Base-by-base conservation (phyloP, 2,888 invertebrate species). In the Hydroisotoma schaefferi region DNA sequence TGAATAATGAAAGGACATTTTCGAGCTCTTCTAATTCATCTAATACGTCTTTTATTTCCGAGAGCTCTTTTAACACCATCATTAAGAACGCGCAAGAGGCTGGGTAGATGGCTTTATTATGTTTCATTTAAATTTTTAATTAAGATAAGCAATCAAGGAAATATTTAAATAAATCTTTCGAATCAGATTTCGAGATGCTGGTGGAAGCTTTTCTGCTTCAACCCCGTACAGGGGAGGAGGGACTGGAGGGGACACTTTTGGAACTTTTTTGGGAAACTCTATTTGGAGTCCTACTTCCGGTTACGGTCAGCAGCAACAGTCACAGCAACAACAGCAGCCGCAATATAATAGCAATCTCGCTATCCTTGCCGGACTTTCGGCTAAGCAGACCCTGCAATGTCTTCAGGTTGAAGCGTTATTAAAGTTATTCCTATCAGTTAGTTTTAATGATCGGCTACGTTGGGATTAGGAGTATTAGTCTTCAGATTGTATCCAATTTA, bases 1-100 rank as follows among this genome's bases (percentile, higher is more conserved):
- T 58, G 61, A 53, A 28, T 27, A 61, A 65, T 61, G 67, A 65
- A 53, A 54, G 57, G 22, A 61, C 56, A 6, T 62, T 64, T 53
- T 63, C 63, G 8, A 59, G 59, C 51, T 61, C 64, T 25, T 60
- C 67, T 5, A 55, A 61, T 33, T 54, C 55, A 48, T 60, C 60
- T 22, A 57, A 57, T 49, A 53, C 55, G 43, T 61, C 48, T 27
- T 28, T 52, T 52, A 52, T 52, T n/a, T 52, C 52, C 20, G 52
- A 29, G 22, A 22, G 28, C 18, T 52, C 52, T 6, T 37, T 52
- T 23, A 52, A 52, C 25, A 52, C 5, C 22, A 52, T 52, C 37
- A 23, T 52, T 10, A 6, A 38, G 37, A 52, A 37, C 37, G 37
- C 52, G n/a, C 52, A 52, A 28, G 52, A 29, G n/a, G 23, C 26